Percentiles rank a stretch among this genome's conserved stretches.
These are phyloP conservation scores for Dynastes grantii DNA, from an alignment of 2,888 invertebrate genomes.

Conservation along the genomic window DNA sequence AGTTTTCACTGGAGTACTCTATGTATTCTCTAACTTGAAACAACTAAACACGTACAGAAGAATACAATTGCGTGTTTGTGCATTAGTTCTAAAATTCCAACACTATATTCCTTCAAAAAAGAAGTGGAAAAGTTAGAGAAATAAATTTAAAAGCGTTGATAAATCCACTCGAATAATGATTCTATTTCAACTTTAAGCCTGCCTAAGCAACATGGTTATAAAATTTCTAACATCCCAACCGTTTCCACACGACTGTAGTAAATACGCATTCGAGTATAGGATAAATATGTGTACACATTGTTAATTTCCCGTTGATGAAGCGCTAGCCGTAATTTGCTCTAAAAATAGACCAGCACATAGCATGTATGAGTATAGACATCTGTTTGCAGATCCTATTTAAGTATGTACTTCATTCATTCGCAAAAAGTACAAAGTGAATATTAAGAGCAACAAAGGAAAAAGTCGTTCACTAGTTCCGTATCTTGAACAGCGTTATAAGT, in stretches of 20 bases:
- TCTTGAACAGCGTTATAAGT: not conserved
- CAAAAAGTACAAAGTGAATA: conserved; percentile 29
- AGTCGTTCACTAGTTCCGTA: conserved; percentile 27
- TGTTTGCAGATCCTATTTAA: conserved; percentile 48
- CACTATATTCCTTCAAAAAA: no score
- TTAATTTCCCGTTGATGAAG: conserved; percentile 49
- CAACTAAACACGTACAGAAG: no score
- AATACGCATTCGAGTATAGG: conserved; percentile 11
- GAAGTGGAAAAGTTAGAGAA: no score
- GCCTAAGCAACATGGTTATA: not conserved
- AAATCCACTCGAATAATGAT: no score
- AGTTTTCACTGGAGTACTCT: no score
- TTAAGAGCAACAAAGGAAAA: conserved; percentile 27
- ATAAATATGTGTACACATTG: conserved; percentile 45
- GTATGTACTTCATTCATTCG: conserved; percentile 31
- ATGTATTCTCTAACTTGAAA: no score
- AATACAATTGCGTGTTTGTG: no score
- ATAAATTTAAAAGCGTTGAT: no score
- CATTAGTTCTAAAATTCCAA: no score
- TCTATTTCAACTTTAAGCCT: not conserved
- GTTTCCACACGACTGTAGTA: conserved; percentile 1
- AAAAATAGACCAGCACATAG: conserved; percentile 40
- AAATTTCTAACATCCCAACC: conserved; percentile 1
- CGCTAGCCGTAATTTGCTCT: conserved; percentile 45
- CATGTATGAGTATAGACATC: conserved; percentile 47